Evolutionary conservation across 2,113 vertebrate species (phyloP).

Genomic region (Anseranas semipalmata): DNA sequence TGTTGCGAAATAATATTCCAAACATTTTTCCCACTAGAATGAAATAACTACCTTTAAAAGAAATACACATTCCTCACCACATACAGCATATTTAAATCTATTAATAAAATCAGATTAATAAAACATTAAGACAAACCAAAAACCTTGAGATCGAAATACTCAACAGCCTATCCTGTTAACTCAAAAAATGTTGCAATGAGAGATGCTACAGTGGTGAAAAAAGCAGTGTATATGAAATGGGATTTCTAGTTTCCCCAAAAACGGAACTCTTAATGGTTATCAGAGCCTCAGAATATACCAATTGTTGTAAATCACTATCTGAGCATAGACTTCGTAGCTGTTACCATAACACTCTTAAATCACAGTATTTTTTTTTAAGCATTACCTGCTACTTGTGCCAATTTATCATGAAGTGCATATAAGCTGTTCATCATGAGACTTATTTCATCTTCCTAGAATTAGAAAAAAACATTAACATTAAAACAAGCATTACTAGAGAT

Average conservation of each 20-base stretch:
- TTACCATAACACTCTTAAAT: background rate
- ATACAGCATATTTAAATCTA: background rate
- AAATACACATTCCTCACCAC: background rate
- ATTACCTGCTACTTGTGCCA: constrained; percentile 92
- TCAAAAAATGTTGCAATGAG: background rate
- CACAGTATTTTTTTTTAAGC: constrained; percentile 15
- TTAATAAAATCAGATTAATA: background rate
- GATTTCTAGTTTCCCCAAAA: background rate
- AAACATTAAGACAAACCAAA: background rate
- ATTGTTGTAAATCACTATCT: background rate
- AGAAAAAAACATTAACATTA: constrained; percentile 37
- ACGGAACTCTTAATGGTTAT: background rate
- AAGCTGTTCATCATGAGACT: constrained; percentile 89
- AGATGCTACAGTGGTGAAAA: background rate
- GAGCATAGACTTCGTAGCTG: background rate
- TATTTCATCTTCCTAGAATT: constrained; percentile 78
- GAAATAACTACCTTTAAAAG: background rate
- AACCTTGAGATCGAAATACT: background rate
- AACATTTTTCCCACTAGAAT: background rate
- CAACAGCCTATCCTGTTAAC: background rate
- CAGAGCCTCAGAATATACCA: background rate
- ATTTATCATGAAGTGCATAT: constrained; percentile 90
- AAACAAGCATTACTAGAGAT: background rate
- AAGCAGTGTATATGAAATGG: background rate
- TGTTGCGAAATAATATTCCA: background rate